Evolutionary conservation across 2,113 vertebrate genomes (phyloP).

Genomic region (Haliaeetus leucogaster): DNA sequence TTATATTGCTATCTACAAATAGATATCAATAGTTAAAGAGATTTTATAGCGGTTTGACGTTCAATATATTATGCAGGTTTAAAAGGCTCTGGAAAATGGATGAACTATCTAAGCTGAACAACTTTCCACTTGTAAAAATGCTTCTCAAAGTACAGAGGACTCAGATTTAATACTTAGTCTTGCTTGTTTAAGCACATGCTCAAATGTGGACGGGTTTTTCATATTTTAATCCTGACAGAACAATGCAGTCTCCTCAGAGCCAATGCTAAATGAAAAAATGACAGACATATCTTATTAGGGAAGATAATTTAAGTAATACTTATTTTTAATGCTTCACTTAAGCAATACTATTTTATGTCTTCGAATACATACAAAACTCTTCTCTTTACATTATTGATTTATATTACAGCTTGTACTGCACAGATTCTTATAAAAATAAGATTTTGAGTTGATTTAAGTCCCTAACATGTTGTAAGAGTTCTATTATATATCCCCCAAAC

Average conservation of each 20-base stretch:
- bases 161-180: conserved; percentile 69
- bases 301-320: conserved; percentile 54
- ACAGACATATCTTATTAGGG: conserved; percentile 44
- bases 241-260: conserved; percentile 1
- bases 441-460: conserved; percentile 6
- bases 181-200: conserved; percentile 70
- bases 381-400: background rate
- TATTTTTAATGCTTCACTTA: conserved; percentile 58
- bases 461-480: conserved; percentile 23
- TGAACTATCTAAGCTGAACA: conserved; percentile 66
- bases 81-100: conserved; percentile 68
- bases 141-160: conserved; percentile 43
- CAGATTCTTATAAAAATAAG: conserved; percentile 42
- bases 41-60: conserved; percentile 62
- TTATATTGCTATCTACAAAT: conserved; percentile 60
- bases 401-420: background rate
- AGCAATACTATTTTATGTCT: conserved; percentile 38
- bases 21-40: conserved; percentile 69
- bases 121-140: conserved; percentile 71
- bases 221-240: conserved; percentile 56
- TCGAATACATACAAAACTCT: background rate
- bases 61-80: conserved; percentile 53
- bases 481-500: conserved; percentile 8
- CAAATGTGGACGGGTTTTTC: conserved; percentile 42
- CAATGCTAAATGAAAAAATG: conserved; percentile 25